Percentiles rank a stretch among this genome's conserved stretches.
Evolutionary conservation across 2,797 vertebrate genomes (phyloP).

Genomic region (Eutrigla gurnardus): DNA sequence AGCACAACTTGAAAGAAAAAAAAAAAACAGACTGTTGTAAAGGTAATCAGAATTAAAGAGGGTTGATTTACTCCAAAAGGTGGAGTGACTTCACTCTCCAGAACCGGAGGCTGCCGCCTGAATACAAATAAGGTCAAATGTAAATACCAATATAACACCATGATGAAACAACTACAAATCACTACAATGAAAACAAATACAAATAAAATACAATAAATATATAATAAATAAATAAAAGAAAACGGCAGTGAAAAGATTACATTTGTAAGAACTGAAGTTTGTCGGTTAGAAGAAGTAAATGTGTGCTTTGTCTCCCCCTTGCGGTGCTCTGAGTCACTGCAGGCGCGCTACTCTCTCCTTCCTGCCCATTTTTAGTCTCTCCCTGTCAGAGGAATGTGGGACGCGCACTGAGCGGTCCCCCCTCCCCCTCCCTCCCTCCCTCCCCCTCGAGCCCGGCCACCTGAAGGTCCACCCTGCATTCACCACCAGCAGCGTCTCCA

Average conservation of each 20-base stretch:
- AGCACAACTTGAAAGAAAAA: neutral
- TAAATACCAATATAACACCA: no score
- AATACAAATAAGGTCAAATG: no score
- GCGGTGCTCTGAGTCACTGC: conserved; percentile 26
- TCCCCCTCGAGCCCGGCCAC: neutral
- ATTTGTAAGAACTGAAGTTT: no score
- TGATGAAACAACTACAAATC: no score
- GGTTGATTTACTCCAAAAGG: neutral
- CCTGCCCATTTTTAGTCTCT: conserved; percentile 82
- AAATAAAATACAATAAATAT: no score
- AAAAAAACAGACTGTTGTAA: neutral
- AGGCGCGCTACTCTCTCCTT: conserved; percentile 27
- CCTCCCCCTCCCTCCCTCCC: conserved; percentile 9
- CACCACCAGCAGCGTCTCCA: neutral
- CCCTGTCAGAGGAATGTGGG: conserved; percentile 82
- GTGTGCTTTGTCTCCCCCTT: conserved; percentile 60
- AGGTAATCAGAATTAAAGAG: neutral
- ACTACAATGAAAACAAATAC: no score
- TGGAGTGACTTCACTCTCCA: no score
- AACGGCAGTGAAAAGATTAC: no score
- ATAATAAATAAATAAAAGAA: no score
- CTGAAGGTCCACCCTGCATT: conserved; percentile 19
- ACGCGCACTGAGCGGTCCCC: conserved; percentile 34
- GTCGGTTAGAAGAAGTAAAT: no score
- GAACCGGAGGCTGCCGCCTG: no score